Percentiles rank a stretch among this genome's conserved stretches.
phyloP scores from a whole-genome alignment of 2,888 invertebrate genomes.

The Buathra laborator region DNA sequence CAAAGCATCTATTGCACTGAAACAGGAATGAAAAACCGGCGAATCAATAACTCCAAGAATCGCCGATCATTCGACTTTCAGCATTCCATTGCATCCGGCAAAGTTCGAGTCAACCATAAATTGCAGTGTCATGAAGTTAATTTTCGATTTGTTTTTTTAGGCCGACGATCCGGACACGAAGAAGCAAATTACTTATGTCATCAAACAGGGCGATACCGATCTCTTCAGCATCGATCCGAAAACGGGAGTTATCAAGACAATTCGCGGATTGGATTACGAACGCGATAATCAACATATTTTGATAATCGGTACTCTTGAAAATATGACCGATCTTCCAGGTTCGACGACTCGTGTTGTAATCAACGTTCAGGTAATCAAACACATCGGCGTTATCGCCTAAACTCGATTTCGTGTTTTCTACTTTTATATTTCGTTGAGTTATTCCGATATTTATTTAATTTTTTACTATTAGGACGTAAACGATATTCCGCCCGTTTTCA shows the following conservation, averaged over 20 bases:
- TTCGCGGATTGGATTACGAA: conserved; percentile 92
- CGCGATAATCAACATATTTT: conserved; percentile 90
- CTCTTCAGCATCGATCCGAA: conserved; percentile 93
- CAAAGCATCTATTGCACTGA: neutral
- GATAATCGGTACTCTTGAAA: conserved; percentile 94
- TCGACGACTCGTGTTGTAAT: conserved; percentile 92
- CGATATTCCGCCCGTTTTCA: conserved; percentile 95
- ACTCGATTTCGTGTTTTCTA: neutral
- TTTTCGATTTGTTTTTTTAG: conserved; percentile 83
- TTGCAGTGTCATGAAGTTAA: conserved; percentile 24
- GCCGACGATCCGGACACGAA: conserved; percentile 94
- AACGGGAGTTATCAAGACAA: conserved; percentile 92
- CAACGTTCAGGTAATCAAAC: conserved; percentile 88
- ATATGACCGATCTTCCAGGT: conserved; percentile 89
- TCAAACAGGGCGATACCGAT: conserved; percentile 93
- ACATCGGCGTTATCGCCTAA: neutral
- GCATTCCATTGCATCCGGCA: neutral
- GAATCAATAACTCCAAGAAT: neutral
- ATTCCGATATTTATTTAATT: neutral
- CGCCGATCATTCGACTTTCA: neutral
- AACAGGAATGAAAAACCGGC: neutral
- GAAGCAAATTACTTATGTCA: conserved; percentile 93
- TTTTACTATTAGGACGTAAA: conserved; percentile 90
- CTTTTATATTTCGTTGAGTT: neutral
- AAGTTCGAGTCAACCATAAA: neutral